These are phyloP conservation scores for Microtus obscurus DNA, from an alignment of 2,797 vertebrate species.

Conservation along the genomic window DNA sequence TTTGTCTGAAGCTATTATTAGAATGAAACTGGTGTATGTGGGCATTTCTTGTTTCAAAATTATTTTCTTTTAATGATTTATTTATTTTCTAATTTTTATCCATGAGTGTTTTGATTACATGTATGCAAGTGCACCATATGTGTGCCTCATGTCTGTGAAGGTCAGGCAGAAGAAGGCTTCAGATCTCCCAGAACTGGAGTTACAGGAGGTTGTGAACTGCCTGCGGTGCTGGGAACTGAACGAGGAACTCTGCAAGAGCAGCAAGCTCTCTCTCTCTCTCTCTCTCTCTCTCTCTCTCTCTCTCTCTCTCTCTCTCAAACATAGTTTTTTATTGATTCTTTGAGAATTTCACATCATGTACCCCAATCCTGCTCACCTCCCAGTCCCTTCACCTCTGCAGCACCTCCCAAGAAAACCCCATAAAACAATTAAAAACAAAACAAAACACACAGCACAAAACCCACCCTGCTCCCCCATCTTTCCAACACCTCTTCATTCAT, in stretches of 20 bases:
- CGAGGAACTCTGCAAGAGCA: not conserved
- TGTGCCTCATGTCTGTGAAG: not conserved
- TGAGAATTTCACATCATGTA: not conserved
- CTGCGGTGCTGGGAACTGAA: not conserved
- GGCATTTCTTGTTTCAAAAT: not conserved
- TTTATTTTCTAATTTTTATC: not conserved
- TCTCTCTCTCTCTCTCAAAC: not conserved
- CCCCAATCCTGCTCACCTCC: not conserved
- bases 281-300: too few species aligned
- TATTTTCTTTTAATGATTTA: not conserved
- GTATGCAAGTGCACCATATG: not conserved
- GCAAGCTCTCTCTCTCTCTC: not conserved
- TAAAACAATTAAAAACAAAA: not conserved
- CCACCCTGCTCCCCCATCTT: not conserved
- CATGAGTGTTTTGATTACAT: not conserved
- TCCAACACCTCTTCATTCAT: not conserved
- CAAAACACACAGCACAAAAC: not conserved
- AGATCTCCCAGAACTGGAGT: not conserved
- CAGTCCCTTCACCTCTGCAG: not conserved
- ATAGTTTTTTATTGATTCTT: not conserved
- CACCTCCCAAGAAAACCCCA: not conserved
- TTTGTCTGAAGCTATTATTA: slow-evolving; percentile 9
- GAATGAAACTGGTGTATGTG: not conserved
- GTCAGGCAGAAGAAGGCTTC: not conserved
- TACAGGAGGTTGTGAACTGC: not conserved